Base-by-base conservation (phyloP, 2,113 vertebrate species). In the Perccottus glenii region DNA sequence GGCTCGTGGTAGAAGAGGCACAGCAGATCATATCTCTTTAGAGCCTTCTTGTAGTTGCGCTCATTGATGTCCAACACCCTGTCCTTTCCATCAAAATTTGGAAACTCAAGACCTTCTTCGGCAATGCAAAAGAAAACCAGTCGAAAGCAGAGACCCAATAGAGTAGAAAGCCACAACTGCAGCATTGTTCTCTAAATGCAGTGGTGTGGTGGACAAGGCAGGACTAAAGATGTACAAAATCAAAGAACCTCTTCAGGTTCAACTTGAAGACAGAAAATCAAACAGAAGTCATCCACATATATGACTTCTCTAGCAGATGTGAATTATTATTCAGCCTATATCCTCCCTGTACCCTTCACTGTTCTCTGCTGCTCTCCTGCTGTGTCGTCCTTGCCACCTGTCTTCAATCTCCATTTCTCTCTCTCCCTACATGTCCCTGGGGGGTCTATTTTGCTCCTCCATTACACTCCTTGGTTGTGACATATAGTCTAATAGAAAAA, bases 71-170 rank as follows among this genome's bases (percentile, higher is more conserved):
- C 93, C 11, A 96, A 88, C 72, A 99, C 98, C 5, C 98, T 82
- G 86, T 98, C 97, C 85, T 94, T 97, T n/a, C 98, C 98, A 10
- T 99, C 98, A 0, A 98, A 98, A 2, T 93, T 95, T 6, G 98
- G 98, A 77, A 98, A 98, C 74, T 95, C 94, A n/a, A 99, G 93
- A 53, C 98, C 98, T 70, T 96, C 95, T 79, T 98, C 95, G 0
- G 95, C 93, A 0, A 68, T 77, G 85, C 93, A 91, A 45, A 87
- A 81, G 77, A 85, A 79, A 63, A 93, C 81, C 81, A 96, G 75
- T 60, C 44, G 89, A 62, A 88, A 68, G 69, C 59, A 75, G 67
- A 96, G 69, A 74, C 86, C 89, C 57, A 88, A 85, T 8, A 96
- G 74, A 70, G 93, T 63, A 73, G 92, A 70, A 40, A 92, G 66